Conservation (phyloP, 2,888 invertebrate species). For the Drosophila tanythrix region DNA sequence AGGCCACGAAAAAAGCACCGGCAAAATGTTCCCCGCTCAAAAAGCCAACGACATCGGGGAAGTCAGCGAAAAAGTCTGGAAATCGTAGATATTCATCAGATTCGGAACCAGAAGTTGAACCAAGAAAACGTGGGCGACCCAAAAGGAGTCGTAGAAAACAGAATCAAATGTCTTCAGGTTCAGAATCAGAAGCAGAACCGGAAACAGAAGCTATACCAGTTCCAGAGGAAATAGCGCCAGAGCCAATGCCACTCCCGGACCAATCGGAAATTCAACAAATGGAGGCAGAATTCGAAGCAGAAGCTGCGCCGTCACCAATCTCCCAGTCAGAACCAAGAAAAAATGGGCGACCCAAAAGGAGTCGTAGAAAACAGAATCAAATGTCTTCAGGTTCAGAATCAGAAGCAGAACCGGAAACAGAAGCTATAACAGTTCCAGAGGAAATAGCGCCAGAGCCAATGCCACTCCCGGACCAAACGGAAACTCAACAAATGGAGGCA, state of each 20-base stretch:
- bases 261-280: not conserved
- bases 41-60: too few relatives aligned
- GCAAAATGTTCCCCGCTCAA: too few relatives aligned
- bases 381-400: not conserved
- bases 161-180: not conserved
- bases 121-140: too few relatives aligned
- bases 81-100: not conserved
- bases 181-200: not conserved
- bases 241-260: not conserved
- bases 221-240: not conserved
- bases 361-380: not conserved
- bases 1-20: too few relatives aligned
- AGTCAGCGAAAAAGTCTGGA: not conserved
- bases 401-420: not conserved
- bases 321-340: not conserved
- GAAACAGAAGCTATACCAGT: not conserved
- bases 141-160: not conserved
- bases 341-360: too few relatives aligned
- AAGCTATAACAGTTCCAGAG: not conserved
- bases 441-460: not conserved
- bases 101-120: not conserved
- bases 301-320: not conserved
- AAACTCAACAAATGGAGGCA: not conserved
- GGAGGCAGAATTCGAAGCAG: not conserved
- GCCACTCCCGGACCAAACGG: not conserved